Conservation (phyloP, 1,140 invertebrate genomes). For the Nephotettix cincticeps region DNA sequence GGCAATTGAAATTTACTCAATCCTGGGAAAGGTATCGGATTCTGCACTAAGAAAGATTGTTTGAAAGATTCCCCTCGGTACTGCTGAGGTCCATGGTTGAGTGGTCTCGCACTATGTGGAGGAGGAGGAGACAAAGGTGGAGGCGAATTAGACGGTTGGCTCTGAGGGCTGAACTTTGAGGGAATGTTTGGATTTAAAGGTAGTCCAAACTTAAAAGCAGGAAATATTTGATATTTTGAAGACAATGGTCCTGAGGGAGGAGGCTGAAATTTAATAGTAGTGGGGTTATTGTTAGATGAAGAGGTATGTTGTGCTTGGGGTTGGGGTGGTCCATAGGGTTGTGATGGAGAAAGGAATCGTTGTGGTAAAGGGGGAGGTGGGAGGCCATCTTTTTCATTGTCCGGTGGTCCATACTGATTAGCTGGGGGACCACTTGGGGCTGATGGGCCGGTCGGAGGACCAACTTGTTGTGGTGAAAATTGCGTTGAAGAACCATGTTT, state of each 20-base stretch:
- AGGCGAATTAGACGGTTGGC: too few species aligned
- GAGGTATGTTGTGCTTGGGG: not conserved
- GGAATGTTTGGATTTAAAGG: not conserved
- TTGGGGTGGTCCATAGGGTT: not conserved
- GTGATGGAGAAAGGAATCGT: not conserved
- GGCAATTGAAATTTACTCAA: constrained; percentile 18
- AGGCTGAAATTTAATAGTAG: not conserved
- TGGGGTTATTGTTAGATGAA: not conserved
- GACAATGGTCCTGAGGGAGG: not conserved
- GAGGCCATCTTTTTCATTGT: not conserved
- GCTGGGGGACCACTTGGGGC: not conserved
- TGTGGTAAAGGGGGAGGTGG: not conserved
- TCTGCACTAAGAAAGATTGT: not conserved
- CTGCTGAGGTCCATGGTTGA: not conserved
- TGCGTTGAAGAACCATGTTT: too few species aligned
- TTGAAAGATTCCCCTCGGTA: constrained; percentile 1
- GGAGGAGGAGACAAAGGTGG: not conserved
- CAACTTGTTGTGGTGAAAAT: not conserved
- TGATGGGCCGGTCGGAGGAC: not conserved
- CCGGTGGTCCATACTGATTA: not conserved
- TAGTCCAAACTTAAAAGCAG: not conserved
- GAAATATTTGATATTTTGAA: not conserved
- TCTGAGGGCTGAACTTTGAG: not conserved
- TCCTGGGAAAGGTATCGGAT: constrained; percentile 27
- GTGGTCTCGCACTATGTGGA: not conserved